These are phyloP conservation scores for Xanthia icteritia DNA, from an alignment of 2,888 invertebrate species.

Conservation along the genomic window DNA sequence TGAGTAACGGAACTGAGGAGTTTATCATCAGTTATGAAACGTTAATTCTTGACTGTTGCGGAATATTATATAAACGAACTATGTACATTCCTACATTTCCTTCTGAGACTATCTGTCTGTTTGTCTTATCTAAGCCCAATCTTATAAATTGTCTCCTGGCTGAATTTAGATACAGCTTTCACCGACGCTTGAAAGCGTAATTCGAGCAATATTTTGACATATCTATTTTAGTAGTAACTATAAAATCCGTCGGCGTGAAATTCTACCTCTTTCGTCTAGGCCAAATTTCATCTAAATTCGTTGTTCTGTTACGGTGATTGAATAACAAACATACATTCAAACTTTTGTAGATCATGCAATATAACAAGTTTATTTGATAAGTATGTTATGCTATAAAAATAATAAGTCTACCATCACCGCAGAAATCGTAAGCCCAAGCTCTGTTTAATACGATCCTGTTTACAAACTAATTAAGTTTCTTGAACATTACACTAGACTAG, in stretches of 20 bases:
- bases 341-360: constrained; percentile 7
- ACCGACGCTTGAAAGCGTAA: constrained; percentile 25
- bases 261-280: constrained; percentile 21
- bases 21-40: constrained; percentile 46
- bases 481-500: constrained; percentile 53
- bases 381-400: constrained; percentile 1
- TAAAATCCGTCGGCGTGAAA: constrained; percentile 22
- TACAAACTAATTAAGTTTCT: constrained; percentile 67
- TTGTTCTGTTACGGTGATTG: constrained; percentile 12
- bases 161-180: constrained; percentile 46
- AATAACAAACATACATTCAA: constrained; percentile 20
- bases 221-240: constrained; percentile 19
- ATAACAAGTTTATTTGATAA: not conserved
- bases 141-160: constrained; percentile 21
- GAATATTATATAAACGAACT: constrained; percentile 34
- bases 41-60: constrained; percentile 31
- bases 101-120: constrained; percentile 5
- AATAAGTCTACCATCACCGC: constrained; percentile 1
- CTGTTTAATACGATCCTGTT: constrained; percentile 58
- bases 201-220: constrained; percentile 30
- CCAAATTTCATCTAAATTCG: constrained; percentile 19
- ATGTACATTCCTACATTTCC: constrained; percentile 26
- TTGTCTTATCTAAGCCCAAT: constrained; percentile 23
- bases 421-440: constrained; percentile 26
- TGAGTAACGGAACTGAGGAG: constrained; percentile 52